Base-by-base conservation (phyloP, 2,888 invertebrate species). In the Heliconius hortense region DNA sequence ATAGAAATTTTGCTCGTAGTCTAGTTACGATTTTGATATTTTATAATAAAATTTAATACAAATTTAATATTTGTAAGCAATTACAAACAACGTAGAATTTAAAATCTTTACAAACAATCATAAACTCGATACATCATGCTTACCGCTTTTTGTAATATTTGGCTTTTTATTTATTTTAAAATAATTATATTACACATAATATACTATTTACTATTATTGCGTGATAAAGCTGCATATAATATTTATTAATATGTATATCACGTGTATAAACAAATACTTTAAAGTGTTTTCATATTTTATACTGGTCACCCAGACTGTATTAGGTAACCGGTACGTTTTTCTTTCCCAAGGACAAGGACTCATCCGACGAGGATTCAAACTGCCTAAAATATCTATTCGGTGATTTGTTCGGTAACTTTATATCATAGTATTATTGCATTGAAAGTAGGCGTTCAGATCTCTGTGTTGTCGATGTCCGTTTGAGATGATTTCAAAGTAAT, bases 351-450 rank as follows among this genome's bases (percentile, higher is more conserved):
- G 92, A 90, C 86, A 86, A 88, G 90, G 90, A 89, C 84, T 89
- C 92, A 84, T 92, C 92, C 87, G 93, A 92, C 86, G 92, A 92
- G 87, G 92, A 95, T 92, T 94, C 95, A 94, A 95, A 95, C 95
- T 96, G 96, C 95, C 95, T 96, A 93, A 95, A 95, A 95, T 95
- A 95, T 92, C 95, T 96, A 90, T 95, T 96, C 92, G 95, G 95
- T 90, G 95, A 95, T 88, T 92, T 95, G 86, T 94, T 95, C 94
- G 95, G 95, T 95, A 95, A 95, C 89, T 88, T 78, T 82, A 83
- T 81, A 80, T 79, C 79, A 43, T 79, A 75, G 77, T 80, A 79
- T 82, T 80, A 81, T 83, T 85, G 88, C 88, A 86, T 88, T 82
- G 82, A 78, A 77, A 82, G 83, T 86, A 81, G 82, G 81, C 84